Percentiles rank a stretch among this genome's conserved stretches.
These are phyloP conservation scores for Muschampia plurimacula DNA, from an alignment of 2,888 invertebrate species.

Conservation along the genomic window DNA sequence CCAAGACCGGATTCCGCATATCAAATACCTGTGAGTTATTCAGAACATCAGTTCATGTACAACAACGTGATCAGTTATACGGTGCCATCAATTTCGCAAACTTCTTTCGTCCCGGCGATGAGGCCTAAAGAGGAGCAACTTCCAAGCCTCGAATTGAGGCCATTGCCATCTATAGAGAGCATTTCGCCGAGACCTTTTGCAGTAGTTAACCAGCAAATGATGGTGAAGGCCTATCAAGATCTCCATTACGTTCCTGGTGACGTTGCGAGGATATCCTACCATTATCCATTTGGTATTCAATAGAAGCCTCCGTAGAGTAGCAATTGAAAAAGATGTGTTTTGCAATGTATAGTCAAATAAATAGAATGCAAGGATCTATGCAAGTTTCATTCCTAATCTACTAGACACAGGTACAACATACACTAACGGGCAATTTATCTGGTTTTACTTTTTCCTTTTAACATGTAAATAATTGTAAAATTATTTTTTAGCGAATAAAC, in stretches of 20 bases:
- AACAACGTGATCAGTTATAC: slow-evolving; percentile 78
- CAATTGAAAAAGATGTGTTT: slow-evolving; percentile 28
- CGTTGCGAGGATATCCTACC: slow-evolving; percentile 77
- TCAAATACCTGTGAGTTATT: slow-evolving; percentile 67
- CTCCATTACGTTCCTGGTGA: slow-evolving; percentile 77
- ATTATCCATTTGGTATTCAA: slow-evolving; percentile 79
- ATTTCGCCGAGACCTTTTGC: slow-evolving; percentile 78
- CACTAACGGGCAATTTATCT: too few relatives aligned
- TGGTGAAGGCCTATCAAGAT: slow-evolving; percentile 81
- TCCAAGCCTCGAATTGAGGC: slow-evolving; percentile 69
- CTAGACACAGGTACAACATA: background rate
- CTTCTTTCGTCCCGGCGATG: slow-evolving; percentile 65
- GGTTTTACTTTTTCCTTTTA: too few relatives aligned
- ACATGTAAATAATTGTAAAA: too few relatives aligned
- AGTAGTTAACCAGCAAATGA: slow-evolving; percentile 80
- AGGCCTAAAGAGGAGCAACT: slow-evolving; percentile 71
- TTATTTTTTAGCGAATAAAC: too few relatives aligned
- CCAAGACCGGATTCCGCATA: slow-evolving; percentile 68
- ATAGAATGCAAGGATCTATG: slow-evolving; percentile 19
- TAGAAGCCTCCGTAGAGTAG: slow-evolving; percentile 47
- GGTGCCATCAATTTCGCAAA: slow-evolving; percentile 68
- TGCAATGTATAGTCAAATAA: slow-evolving; percentile 31
- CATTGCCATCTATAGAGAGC: slow-evolving; percentile 80
- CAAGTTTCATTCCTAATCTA: slow-evolving; percentile 6
- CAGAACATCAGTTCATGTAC: slow-evolving; percentile 73